These are phyloP conservation scores for Onthophagus taurus DNA, from an alignment of 1,140 invertebrate genomes.

Conservation along the genomic window DNA sequence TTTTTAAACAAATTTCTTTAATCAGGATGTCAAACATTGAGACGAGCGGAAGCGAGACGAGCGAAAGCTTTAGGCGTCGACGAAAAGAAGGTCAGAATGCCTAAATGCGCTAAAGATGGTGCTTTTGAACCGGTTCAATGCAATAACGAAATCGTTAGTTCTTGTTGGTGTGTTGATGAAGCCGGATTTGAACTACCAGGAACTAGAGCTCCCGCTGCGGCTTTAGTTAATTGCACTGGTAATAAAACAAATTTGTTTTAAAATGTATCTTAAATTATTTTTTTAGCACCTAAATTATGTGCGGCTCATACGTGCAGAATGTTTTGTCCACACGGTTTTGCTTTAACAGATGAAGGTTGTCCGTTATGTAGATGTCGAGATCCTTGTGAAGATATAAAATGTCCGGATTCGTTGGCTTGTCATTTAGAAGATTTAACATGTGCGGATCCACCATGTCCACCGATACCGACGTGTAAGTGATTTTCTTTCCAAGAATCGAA, in stretches of 20 bases:
- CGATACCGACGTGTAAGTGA: conserved; percentile 70
- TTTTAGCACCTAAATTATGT: conserved; percentile 51
- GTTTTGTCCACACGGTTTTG: conserved; percentile 76
- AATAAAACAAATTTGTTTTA: conserved; percentile 11
- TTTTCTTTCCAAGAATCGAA: too few species aligned
- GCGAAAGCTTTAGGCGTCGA: conserved; percentile 49
- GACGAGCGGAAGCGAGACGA: conserved; percentile 49
- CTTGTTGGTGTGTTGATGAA: conserved; percentile 76
- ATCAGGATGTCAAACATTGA: conserved; percentile 57
- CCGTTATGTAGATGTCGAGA: conserved; percentile 71
- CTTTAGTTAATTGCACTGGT: conserved; percentile 61
- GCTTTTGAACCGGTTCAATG: conserved; percentile 72
- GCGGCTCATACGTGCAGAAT: conserved; percentile 75
- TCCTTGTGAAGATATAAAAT: conserved; percentile 64
- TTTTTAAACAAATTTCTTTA: too few species aligned
- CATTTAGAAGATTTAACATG: conserved; percentile 71
- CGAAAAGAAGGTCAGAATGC: conserved; percentile 47
- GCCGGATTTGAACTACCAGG: conserved; percentile 68
- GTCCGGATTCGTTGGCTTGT: conserved; percentile 63
- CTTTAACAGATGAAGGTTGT: conserved; percentile 62
- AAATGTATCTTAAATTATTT: neutral
- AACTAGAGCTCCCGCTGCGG: conserved; percentile 53
- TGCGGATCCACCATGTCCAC: conserved; percentile 66
- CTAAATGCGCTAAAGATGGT: conserved; percentile 57
- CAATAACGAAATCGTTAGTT: conserved; percentile 49